Percentiles rank a stretch among this genome's conserved stretches.
These are phyloP conservation scores for Magallana nippona DNA, from an alignment of 2,888 invertebrate species.

Conservation along the genomic window DNA sequence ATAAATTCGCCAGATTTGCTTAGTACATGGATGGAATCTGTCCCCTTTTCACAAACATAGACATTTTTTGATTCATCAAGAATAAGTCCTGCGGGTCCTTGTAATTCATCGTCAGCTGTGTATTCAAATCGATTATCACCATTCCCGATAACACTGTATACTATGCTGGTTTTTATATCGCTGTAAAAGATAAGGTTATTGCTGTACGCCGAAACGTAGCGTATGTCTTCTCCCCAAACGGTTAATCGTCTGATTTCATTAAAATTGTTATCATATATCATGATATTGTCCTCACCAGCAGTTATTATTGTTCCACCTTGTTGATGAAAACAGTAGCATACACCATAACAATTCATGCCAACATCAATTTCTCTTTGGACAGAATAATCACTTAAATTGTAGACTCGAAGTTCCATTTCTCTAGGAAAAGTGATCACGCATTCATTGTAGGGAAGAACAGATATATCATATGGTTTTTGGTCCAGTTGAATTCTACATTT, in stretches of 20 bases:
- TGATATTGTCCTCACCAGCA: background rate
- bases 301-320: background rate
- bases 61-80: conserved; percentile 2
- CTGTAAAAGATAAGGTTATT: conserved; percentile 8
- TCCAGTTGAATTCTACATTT: background rate
- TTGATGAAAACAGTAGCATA: background rate
- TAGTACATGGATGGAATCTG: background rate
- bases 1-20: background rate
- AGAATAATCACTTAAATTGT: background rate
- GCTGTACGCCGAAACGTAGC: background rate
- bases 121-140: conserved; percentile 4
- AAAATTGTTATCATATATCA: background rate
- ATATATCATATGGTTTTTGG: background rate
- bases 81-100: background rate
- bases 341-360: conserved; percentile 3
- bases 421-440: background rate
- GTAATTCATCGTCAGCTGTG: background rate
- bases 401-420: background rate
- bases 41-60: conserved; percentile 4
- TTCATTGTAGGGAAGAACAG: background rate
- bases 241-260: background rate
- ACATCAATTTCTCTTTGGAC: background rate
- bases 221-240: background rate
- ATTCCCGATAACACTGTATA: conserved; percentile 1
- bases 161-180: background rate